These are phyloP conservation scores for Diplogasteroides magnus DNA, from an alignment of 1,140 invertebrate species.

Conservation along the genomic window DNA sequence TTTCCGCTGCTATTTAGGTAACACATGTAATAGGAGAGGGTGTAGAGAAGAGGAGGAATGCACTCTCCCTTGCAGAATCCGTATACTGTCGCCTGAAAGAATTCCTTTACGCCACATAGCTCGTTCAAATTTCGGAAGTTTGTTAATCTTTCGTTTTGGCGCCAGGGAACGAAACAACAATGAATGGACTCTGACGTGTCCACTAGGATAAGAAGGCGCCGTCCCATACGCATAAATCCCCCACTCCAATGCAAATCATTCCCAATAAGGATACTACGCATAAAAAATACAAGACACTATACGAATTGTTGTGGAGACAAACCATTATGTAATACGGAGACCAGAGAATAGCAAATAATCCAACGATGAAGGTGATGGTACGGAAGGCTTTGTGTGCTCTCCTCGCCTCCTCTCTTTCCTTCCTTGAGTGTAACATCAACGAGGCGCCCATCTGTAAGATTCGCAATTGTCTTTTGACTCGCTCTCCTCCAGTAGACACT, in stretches of 20 bases:
- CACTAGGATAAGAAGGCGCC: no score
- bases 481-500: no score
- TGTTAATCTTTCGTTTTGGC: no score
- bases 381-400: constrained; percentile 51
- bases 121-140: background rate
- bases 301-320: no score
- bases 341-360: constrained; percentile 55
- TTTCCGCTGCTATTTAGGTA: constrained; percentile 97
- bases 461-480: no score
- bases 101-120: no score
- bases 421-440: constrained; percentile 46
- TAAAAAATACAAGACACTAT: no score
- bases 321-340: constrained; percentile 55
- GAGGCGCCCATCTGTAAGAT: constrained; percentile 49
- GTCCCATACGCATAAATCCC: no score
- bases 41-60: constrained; percentile 49
- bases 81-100: constrained; percentile 51
- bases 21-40: constrained; percentile 82
- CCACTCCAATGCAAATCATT: no score
- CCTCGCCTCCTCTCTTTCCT: constrained; percentile 31
- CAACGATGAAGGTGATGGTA: constrained; percentile 55
- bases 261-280: no score
- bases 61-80: constrained; percentile 53
- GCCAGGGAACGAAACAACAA: no score
- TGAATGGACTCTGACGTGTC: no score